A percentile compares a stretch with the other conserved stretches of the same genome.
phyloP scores from a whole-genome alignment of 2,888 invertebrate genomes.

The Leptothorax acervorum region DNA sequence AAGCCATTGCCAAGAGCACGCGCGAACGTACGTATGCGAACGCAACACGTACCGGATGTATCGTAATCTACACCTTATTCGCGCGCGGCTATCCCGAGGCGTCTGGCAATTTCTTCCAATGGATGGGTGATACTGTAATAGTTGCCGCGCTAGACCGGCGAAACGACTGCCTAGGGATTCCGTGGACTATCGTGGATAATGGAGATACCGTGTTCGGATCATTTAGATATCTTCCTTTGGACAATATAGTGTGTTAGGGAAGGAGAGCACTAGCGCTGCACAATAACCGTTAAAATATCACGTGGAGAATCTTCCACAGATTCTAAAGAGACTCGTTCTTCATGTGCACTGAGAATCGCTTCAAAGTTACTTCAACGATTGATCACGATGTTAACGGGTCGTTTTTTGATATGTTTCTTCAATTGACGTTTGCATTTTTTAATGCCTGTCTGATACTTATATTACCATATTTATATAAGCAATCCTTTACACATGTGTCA shows the following conservation, averaged over 20 bases:
- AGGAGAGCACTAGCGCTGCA: neutral
- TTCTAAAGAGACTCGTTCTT: neutral
- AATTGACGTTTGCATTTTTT: neutral
- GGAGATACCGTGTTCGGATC: conserved; percentile 50
- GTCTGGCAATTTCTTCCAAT: conserved; percentile 44
- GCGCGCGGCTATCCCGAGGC: conserved; percentile 35
- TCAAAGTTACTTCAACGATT: neutral
- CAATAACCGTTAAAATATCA: neutral
- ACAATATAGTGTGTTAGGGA: conserved; percentile 24
- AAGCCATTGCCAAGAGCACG: conserved; percentile 7
- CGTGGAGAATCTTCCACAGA: neutral
- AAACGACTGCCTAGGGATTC: conserved; percentile 32
- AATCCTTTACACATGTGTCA: neutral
- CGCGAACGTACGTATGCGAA: conserved; percentile 53
- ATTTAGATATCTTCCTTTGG: conserved; percentile 34
- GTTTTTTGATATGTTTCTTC: neutral
- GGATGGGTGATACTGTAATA: conserved; percentile 33
- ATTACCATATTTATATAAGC: conserved; percentile 29
- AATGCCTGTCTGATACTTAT: neutral
- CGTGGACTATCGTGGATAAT: conserved; percentile 32
- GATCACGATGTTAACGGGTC: neutral
- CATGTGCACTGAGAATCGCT: neutral
- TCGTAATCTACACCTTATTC: conserved; percentile 54
- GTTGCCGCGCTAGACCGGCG: conserved; percentile 11
- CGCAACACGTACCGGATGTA: conserved; percentile 55